Base-by-base conservation (phyloP, 37 sponge, comb jelly and placozoan species). In the Lycopodina hypogea region DNA sequence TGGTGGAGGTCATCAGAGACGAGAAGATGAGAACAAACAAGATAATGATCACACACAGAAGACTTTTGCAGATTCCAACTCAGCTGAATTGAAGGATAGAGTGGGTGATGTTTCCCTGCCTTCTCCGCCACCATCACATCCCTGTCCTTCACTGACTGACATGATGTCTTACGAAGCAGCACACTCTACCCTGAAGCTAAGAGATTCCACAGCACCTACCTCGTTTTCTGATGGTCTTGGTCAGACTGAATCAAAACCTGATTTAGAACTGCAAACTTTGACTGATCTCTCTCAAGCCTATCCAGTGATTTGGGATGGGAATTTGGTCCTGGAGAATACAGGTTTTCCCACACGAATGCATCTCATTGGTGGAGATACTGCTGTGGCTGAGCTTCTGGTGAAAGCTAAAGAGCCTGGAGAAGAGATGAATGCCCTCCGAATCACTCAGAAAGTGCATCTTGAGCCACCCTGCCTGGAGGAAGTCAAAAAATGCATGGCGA, bases 381-480 rank as follows among this genome's bases (percentile, higher is more conserved):
- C 85, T 12, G 86, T 93, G 22, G 93, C 83, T 11, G 93, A 93
- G 64, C 55, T 68, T 32, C 71, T 93, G 21, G 42, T 88, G 58
- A 72, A 81, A 65, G 53, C 72, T 28, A 78, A 78, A 28, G 89
- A 93, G 45, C 75, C 81, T 2, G 77, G 82, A 26, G 89, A 93
- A 37, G 75, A 80, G 22, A 37, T 59, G 33, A 60, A 55, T 63
- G 52, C 83, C 0, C 79, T 90, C 19, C 81, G 86, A 8, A 90
- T 97, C 40, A 92, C 95, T 42, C 98, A 97, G 60, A 79, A 95
- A n/a, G 87, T 97, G 35, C 90, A 93, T 34, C 81, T 97, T 1
- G 98, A 97, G 69, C 92, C 87, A 37, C 74, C 88, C 7, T 67
- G 95, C 32, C 89, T 97, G 26, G 98, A 94, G 39, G 95, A 97